phyloP scores from a whole-genome alignment of 1,140 invertebrate genomes.

The Eufriesea mexicana region DNA sequence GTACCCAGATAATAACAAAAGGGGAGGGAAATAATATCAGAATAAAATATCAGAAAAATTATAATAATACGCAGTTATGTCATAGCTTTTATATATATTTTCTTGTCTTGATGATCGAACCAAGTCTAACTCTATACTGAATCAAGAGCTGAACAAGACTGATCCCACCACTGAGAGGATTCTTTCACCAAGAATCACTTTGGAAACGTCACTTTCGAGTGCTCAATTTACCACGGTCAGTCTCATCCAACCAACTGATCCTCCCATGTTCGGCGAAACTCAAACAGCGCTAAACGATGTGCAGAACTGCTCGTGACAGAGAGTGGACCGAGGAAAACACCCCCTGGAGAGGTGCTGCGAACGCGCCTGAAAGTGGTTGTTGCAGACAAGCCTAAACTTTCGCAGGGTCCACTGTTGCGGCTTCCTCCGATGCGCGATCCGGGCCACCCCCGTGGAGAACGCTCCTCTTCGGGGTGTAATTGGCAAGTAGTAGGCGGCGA shows the following conservation, averaged over 20 bases:
- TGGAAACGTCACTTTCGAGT: background rate
- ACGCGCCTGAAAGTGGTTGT: constrained; percentile 23
- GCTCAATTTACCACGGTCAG: background rate
- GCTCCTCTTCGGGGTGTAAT: constrained; percentile 28
- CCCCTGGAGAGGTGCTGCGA: background rate
- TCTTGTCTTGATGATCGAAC: no score
- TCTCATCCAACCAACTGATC: background rate
- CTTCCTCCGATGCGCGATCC: constrained; percentile 36
- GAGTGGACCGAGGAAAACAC: constrained; percentile 23
- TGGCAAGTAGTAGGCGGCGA: constrained; percentile 16
- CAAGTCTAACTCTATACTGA: no score
- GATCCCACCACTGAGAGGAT: no score
- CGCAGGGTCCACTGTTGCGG: constrained; percentile 35
- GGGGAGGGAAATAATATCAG: no score
- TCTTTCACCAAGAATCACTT: no score
- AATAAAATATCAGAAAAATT: no score
- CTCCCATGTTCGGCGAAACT: constrained; percentile 7
- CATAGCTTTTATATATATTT: no score
- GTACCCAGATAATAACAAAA: no score
- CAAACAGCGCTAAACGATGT: constrained; percentile 13
- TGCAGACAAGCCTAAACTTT: constrained; percentile 34
- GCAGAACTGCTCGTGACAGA: constrained; percentile 19
- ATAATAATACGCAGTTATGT: no score
- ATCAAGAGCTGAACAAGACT: no score
- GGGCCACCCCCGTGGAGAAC: background rate